Percentiles rank a stretch among this genome's conserved stretches.
Evolutionary conservation across 2,797 vertebrate genomes (phyloP).

Genomic region (Loris lydekkerianus): DNA sequence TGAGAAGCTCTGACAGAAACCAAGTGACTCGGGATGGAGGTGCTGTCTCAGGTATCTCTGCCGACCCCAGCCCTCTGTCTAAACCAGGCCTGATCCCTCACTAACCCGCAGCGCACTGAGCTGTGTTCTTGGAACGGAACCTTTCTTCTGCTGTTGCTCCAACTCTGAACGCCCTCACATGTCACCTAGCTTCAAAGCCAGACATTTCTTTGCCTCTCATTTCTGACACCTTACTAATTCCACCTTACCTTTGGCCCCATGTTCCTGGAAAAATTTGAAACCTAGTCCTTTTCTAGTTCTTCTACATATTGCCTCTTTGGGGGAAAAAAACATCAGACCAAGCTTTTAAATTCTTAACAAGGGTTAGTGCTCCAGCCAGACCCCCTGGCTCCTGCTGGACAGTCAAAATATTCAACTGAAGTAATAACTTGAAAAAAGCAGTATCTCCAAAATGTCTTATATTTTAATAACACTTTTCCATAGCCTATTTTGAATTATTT

Average conservation of each 20-base stretch:
- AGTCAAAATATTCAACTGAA: conserved; percentile 31
- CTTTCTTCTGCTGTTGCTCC: not conserved
- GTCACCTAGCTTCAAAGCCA: not conserved
- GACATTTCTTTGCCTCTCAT: not conserved
- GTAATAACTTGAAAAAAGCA: conserved; percentile 47
- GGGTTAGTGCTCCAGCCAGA: not conserved
- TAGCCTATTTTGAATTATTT: not conserved
- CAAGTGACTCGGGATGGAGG: not conserved
- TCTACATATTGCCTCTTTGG: not conserved
- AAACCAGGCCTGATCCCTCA: not conserved
- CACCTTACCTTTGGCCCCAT: not conserved
- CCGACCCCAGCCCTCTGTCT: not conserved
- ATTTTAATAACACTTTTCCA: not conserved
- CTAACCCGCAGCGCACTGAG: too few relatives aligned
- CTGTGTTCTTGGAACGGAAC: not conserved
- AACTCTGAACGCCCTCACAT: not conserved
- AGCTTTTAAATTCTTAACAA: not conserved
- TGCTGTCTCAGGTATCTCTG: not conserved
- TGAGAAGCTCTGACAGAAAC: conserved; percentile 74
- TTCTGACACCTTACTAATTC: not conserved
- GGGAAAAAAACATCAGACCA: not conserved
- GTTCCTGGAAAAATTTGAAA: not conserved
- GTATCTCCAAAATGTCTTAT: not conserved
- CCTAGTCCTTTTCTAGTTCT: not conserved
- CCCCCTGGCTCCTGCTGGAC: not conserved